Percentiles rank a stretch among this genome's conserved stretches.
phyloP scores from a whole-genome alignment of 2,113 vertebrate species.

The Lophura nycthemera region DNA sequence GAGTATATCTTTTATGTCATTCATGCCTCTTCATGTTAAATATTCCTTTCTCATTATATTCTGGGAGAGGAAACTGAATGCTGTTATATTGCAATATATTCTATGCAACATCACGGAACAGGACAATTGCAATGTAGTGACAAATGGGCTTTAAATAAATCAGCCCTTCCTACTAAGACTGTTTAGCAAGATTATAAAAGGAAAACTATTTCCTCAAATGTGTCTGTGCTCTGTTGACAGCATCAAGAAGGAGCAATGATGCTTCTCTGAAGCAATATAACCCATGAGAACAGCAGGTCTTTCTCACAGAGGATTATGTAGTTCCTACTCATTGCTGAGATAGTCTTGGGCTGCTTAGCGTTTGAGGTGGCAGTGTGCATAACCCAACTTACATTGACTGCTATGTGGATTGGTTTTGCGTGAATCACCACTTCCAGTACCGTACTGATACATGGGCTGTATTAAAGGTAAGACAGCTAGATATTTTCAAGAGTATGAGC shows the following conservation, averaged over 20 bases:
- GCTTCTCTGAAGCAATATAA: background rate
- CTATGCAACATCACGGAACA: background rate
- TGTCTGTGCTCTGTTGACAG: background rate
- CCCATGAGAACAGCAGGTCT: background rate
- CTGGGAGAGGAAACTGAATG: background rate
- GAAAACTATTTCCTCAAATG: background rate
- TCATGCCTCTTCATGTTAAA: background rate
- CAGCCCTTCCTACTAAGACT: background rate
- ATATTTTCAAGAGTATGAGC: background rate
- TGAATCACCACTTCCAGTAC: accelerated
- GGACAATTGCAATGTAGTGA: background rate
- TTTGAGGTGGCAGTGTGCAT: background rate
- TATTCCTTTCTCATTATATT: background rate
- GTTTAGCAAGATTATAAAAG: background rate
- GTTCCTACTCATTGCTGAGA: accelerated
- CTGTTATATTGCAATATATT: background rate
- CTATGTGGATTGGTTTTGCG: background rate
- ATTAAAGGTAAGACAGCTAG: background rate
- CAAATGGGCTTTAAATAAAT: background rate
- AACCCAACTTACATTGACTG: background rate
- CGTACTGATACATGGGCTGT: background rate
- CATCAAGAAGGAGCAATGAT: background rate
- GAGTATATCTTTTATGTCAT: background rate
- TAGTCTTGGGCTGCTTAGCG: background rate
- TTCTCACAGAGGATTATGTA: accelerated